Percentiles rank a stretch among this genome's conserved stretches.
These are phyloP conservation scores for Cactoblastis cactorum DNA, from an alignment of 2,888 invertebrate genomes.

Conservation along the genomic window DNA sequence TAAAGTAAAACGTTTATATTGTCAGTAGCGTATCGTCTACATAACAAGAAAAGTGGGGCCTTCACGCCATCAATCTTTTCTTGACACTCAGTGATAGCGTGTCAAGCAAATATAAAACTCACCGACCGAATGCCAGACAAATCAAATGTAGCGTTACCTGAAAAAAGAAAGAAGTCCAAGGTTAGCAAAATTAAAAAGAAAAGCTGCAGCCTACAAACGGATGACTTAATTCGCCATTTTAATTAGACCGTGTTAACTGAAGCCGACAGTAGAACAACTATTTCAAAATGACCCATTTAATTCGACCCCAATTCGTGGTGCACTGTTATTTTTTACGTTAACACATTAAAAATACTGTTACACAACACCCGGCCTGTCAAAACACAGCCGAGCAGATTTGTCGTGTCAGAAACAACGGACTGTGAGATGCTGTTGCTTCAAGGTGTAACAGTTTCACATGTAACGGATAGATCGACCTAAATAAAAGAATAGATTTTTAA, in stretches of 20 bases:
- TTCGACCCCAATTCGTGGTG: slow-evolving; percentile 68
- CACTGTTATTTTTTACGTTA: slow-evolving; percentile 53
- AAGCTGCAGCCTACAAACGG: slow-evolving; percentile 33
- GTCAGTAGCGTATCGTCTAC: neutral
- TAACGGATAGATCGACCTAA: slow-evolving; percentile 17
- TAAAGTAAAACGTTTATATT: slow-evolving; percentile 19
- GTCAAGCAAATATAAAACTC: slow-evolving; percentile 18
- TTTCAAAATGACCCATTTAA: slow-evolving; percentile 70
- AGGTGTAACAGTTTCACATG: slow-evolving; percentile 38
- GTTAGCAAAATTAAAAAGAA: slow-evolving; percentile 36
- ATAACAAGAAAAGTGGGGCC: neutral
- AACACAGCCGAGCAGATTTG: slow-evolving; percentile 49
- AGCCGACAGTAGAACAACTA: slow-evolving; percentile 55
- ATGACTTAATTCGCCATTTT: slow-evolving; percentile 43
- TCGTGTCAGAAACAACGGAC: slow-evolving; percentile 47
- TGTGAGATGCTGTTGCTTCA: slow-evolving; percentile 48
- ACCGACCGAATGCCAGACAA: slow-evolving; percentile 28
- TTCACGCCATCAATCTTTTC: neutral
- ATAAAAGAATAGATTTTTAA: neutral
- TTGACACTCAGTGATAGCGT: neutral
- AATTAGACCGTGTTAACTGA: slow-evolving; percentile 73
- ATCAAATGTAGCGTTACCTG: slow-evolving; percentile 51
- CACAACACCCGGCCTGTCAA: slow-evolving; percentile 62
- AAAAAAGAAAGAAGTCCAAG: slow-evolving; percentile 47
- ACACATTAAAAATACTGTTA: slow-evolving; percentile 62